Base-by-base conservation (phyloP, 2,113 vertebrate species). In the Heptranchias perlo region DNA sequence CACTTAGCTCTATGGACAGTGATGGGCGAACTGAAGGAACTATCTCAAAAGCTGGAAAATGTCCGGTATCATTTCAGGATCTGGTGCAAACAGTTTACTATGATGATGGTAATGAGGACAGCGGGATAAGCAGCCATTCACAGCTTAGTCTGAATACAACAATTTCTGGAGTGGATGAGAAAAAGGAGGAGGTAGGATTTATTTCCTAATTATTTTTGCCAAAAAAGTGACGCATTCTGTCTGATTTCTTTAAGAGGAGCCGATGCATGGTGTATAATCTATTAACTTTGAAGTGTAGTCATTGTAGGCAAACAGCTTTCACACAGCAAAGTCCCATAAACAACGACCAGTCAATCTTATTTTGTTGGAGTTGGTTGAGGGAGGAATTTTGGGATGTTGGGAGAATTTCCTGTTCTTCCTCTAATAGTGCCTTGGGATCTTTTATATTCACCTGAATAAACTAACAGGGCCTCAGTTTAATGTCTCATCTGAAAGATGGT, bases 181-280 rank as follows among this genome's bases (percentile, higher is more conserved):
- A 96, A 96, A 97, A 97, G 35, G 98, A 97, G 64, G 98, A 98
- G 98, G 98, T 98, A 98, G 98, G 98, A 62, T 16, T 96, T 39
- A 39, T 93, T 14, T 23, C 6, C 35, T 23, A 10, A 35, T 54
- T 54, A 89, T 62, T 39, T 18, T 39, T 62, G 14, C n/a, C 1
- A n/a, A 5, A 58, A 61, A 39, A 39, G 3, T 16, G 1, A 16
- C 35, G 18, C 35, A 82, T 82, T 82, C 44, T 6, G 16, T 44
- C 10, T 82, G 39, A 44, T 82, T 82, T 73, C 25, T 7, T 44
- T 21, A 31, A 69, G n/a, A 82, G n/a, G 76, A 82, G 16, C 2
- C 44, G 44, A 47, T 4, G 39, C 7, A 16, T 44, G 16, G 58
- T 58, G 5, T 58, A 58, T 58, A 58, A 58, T 58, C 58, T 58